Percentiles rank a stretch among this genome's conserved stretches.
These are phyloP conservation scores for Galbula dea DNA, from an alignment of 2,113 vertebrate species.

Conservation along the genomic window DNA sequence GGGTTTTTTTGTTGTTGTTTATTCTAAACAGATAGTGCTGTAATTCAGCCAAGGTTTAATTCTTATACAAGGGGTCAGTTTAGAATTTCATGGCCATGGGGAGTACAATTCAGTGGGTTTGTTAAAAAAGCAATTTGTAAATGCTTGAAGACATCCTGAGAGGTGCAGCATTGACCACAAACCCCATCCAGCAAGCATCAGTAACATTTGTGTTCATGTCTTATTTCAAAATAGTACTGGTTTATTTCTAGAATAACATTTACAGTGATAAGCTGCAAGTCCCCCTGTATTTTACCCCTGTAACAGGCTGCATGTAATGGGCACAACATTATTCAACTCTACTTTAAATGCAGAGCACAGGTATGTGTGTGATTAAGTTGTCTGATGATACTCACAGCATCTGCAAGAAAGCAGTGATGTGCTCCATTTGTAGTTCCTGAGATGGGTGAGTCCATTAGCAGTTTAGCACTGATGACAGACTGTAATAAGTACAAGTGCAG, in stretches of 20 bases:
- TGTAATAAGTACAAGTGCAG: conserved; percentile 1
- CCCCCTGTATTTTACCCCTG: neutral
- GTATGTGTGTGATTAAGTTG: neutral
- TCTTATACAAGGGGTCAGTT: neutral
- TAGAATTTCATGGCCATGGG: neutral
- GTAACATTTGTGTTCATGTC: neutral
- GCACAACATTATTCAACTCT: neutral
- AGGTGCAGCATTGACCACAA: neutral
- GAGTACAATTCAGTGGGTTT: neutral
- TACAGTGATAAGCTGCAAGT: neutral
- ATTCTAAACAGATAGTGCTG: neutral
- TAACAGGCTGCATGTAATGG: neutral
- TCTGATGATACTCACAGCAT: neutral
- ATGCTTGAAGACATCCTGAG: neutral
- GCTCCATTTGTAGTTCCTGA: conserved; percentile 9
- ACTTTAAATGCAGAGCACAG: neutral
- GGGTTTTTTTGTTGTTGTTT: too few relatives aligned
- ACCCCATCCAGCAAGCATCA: neutral
- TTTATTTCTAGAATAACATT: neutral
- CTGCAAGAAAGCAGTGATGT: neutral
- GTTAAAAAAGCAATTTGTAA: neutral
- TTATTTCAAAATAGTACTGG: neutral
- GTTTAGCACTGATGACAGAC: conserved; percentile 14
- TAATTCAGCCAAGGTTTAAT: neutral
- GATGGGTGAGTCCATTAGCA: conserved; percentile 38